Evolutionary conservation across 2,113 vertebrate species (phyloP).

Genomic region (Dasyprocta punctata): DNA sequence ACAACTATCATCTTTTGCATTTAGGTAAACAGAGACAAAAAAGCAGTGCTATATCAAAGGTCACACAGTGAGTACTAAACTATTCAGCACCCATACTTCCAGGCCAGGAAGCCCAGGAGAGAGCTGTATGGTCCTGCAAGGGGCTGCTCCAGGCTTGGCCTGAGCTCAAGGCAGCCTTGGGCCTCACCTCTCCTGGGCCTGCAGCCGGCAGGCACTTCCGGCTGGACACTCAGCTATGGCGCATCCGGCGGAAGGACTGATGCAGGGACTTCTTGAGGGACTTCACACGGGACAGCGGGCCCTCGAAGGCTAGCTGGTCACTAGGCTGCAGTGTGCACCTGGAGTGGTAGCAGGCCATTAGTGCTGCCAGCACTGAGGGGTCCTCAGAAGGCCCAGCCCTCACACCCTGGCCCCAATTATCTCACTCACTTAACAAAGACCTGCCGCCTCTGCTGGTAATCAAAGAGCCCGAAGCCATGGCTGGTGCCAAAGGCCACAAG

Average conservation of each 20-base stretch:
- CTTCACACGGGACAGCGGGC: conserved; percentile 96
- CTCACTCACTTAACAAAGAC: conserved; percentile 94
- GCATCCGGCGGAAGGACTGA: conserved; percentile 96
- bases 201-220: conserved; percentile 88
- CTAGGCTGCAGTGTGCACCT: conserved; percentile 98
- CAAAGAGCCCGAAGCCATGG: conserved; percentile 97
- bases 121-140: rapidly evolving
- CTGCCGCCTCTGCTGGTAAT: conserved; percentile 94
- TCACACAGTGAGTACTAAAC: background rate
- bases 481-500: conserved; percentile 98
- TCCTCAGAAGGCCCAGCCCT: rapidly evolving
- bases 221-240: conserved; percentile 93
- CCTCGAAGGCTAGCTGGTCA: conserved; percentile 97
- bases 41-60: background rate
- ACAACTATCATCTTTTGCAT: too few species aligned
- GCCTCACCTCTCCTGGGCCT: conserved; percentile 89
- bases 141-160: background rate
- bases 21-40: background rate
- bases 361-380: rapidly evolving
- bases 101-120: background rate
- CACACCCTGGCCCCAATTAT: rapidly evolving
- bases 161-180: rapidly evolving
- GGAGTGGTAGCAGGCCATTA: background rate
- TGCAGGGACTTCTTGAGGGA: conserved; percentile 98
- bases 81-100: background rate